Evolutionary conservation across 2,888 invertebrate species (phyloP).

Genomic region (Mythimna vitellina): DNA sequence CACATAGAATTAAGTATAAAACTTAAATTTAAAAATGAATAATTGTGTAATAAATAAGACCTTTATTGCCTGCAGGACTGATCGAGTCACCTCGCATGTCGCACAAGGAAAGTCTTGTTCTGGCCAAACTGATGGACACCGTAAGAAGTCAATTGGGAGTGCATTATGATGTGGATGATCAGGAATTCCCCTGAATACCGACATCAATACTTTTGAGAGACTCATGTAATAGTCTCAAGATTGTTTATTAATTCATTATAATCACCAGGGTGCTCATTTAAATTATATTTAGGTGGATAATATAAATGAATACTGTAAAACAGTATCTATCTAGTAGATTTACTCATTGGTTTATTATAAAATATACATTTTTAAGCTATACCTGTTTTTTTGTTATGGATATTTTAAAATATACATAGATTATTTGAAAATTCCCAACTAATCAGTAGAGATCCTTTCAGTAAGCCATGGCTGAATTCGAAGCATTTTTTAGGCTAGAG

Average conservation of each 20-base stretch:
- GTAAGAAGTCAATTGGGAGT: slow-evolving; percentile 93
- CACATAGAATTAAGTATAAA: no score
- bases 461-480: background rate
- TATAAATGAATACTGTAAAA: slow-evolving; percentile 18
- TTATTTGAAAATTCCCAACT: background rate
- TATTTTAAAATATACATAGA: background rate
- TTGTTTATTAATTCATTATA: background rate
- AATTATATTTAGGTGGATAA: slow-evolving; percentile 5
- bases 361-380: background rate
- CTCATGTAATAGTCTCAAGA: background rate
- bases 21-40: no score
- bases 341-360: background rate
- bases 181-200: slow-evolving; percentile 68
- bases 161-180: slow-evolving; percentile 88
- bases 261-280: background rate
- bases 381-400: background rate
- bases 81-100: slow-evolving; percentile 92
- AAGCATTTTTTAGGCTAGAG: background rate
- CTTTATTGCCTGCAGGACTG: slow-evolving; percentile 85
- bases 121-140: slow-evolving; percentile 93
- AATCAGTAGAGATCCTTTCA: background rate
- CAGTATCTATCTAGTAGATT: background rate
- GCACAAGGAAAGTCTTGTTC: slow-evolving; percentile 92
- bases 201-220: background rate
- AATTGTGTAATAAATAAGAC: no score